Conservation (phyloP, 2,888 invertebrate genomes). For the Pyralis farinalis region DNA sequence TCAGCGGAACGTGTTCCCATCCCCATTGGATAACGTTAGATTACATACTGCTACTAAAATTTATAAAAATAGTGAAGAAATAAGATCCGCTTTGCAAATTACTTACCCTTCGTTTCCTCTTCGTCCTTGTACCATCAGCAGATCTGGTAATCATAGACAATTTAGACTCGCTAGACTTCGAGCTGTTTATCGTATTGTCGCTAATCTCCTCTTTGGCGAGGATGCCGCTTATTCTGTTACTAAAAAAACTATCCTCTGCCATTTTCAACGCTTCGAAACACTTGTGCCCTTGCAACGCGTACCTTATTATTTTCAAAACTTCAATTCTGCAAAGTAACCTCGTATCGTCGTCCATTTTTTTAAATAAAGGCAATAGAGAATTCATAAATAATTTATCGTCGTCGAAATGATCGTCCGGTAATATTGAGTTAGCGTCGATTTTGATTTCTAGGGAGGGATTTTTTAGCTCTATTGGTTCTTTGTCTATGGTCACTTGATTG, state of each 20-base stretch:
- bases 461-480: constrained; percentile 26
- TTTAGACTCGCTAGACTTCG: constrained; percentile 36
- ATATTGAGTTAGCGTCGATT: constrained; percentile 62
- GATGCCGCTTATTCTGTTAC: constrained; percentile 41
- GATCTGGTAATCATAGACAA: constrained; percentile 68
- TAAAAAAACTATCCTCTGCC: constrained; percentile 54
- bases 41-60: no score
- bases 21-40: no score
- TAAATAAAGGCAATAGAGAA: constrained; percentile 62
- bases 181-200: constrained; percentile 21
- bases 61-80: no score
- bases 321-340: constrained; percentile 63
- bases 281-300: constrained; percentile 60
- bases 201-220: constrained; percentile 44
- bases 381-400: constrained; percentile 72
- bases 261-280: constrained; percentile 55
- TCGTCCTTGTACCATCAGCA: constrained; percentile 63
- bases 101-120: constrained; percentile 60
- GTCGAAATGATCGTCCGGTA: constrained; percentile 68
- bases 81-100: no score
- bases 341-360: constrained; percentile 71
- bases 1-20: no score
- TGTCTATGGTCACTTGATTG: constrained; percentile 44
- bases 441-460: constrained; percentile 54
- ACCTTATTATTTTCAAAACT: constrained; percentile 63